Evolutionary conservation across 2,113 vertebrate species (phyloP).

Genomic region (Pedionomus torquatus): DNA sequence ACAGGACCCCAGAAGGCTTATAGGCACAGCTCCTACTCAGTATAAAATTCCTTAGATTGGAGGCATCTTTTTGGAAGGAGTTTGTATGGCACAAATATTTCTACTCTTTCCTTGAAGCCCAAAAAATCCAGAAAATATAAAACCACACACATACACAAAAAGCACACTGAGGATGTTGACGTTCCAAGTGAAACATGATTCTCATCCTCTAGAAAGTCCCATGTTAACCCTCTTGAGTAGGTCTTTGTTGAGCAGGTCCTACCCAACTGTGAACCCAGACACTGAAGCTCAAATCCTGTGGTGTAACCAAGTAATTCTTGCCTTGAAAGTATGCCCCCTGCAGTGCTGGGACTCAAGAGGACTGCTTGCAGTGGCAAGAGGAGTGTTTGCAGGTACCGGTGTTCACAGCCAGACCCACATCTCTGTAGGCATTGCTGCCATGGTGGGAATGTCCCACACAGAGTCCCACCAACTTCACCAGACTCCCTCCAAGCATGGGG

Average conservation of each 20-base stretch:
- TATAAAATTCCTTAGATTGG: not conserved
- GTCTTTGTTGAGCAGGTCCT: not conserved
- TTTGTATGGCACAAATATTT: not conserved
- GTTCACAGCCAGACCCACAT: not conserved
- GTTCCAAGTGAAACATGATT: not conserved
- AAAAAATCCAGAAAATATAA: not conserved
- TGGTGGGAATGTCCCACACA: not conserved
- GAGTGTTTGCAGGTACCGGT: accelerated
- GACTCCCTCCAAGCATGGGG: too few relatives aligned
- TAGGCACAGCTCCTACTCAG: not conserved
- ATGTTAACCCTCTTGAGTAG: not conserved
- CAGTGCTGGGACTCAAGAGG: not conserved
- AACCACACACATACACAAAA: not conserved
- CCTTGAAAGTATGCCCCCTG: not conserved
- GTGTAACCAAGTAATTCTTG: not conserved
- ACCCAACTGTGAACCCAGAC: not conserved
- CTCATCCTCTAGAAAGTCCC: not conserved
- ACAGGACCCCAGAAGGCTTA: not conserved
- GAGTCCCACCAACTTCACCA: not conserved
- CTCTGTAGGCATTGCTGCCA: not conserved
- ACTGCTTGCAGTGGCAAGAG: not conserved
- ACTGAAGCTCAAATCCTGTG: not conserved
- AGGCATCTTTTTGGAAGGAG: not conserved
- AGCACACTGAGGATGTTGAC: accelerated
- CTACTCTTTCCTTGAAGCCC: not conserved